Evolutionary conservation across 2,113 vertebrate species (phyloP).

Genomic region (Tringa solitaria): DNA sequence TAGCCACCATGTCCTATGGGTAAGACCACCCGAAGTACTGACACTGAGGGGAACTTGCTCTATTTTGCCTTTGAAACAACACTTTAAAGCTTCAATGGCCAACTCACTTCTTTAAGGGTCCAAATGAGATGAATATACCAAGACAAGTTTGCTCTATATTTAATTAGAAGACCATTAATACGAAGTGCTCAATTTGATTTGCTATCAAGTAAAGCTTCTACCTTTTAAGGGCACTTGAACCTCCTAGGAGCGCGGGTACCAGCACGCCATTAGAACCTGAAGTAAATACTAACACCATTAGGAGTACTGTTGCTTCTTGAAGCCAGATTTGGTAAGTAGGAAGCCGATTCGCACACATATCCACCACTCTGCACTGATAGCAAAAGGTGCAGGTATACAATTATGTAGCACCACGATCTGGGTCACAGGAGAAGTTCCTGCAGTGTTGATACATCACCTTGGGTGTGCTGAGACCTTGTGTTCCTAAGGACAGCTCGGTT

Average conservation of each 20-base stretch:
- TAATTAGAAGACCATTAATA: conserved; percentile 18
- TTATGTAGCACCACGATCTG: background rate
- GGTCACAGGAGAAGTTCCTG: background rate
- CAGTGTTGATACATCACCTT: background rate
- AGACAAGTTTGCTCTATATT: background rate
- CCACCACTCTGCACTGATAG: accelerated
- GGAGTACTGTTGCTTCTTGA: background rate
- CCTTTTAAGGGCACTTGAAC: conserved; percentile 9
- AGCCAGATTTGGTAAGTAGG: background rate
- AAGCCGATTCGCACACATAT: background rate
- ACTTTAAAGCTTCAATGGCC: background rate
- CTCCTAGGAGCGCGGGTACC: background rate
- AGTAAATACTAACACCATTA: background rate
- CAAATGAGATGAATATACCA: background rate
- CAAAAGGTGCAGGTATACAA: background rate
- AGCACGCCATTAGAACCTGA: background rate
- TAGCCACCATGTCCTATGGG: background rate
- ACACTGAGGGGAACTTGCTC: background rate
- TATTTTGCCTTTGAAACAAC: background rate
- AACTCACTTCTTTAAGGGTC: background rate
- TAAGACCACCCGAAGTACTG: background rate
- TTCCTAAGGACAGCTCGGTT: background rate
- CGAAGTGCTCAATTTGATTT: background rate
- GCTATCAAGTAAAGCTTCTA: background rate
- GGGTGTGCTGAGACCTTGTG: background rate